Percentiles rank a stretch among this genome's conserved stretches.
phyloP scores from a whole-genome alignment of 2,797 vertebrate genomes.

The Pristis pectinata region DNA sequence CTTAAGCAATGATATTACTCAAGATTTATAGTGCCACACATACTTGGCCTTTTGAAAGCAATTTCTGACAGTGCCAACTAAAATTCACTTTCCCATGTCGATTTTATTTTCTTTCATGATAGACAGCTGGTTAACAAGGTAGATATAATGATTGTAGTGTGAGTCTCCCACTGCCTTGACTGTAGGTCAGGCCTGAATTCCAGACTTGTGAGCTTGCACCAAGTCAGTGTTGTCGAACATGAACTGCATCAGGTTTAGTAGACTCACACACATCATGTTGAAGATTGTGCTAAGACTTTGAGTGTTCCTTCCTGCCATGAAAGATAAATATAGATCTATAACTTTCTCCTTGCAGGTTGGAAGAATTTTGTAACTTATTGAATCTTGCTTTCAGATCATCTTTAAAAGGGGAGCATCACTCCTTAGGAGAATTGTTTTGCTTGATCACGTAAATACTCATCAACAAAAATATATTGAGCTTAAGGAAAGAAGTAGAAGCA shows the following conservation, averaged over 20 bases:
- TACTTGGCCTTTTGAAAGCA: background rate
- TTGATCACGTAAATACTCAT: background rate
- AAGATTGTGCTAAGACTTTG: background rate
- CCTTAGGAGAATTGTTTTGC: background rate
- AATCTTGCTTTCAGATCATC: background rate
- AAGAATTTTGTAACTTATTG: background rate
- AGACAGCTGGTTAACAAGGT: background rate
- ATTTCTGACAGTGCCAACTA: constrained; percentile 3
- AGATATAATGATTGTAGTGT: background rate
- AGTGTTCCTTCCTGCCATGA: background rate
- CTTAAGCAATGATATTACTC: background rate
- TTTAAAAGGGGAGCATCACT: background rate
- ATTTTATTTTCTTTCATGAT: background rate
- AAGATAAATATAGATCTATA: background rate
- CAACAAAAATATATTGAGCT: background rate
- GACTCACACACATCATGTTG: background rate
- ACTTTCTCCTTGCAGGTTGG: background rate
- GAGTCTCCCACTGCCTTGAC: background rate
- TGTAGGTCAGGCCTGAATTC: constrained; percentile 1
- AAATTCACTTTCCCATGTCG: background rate
- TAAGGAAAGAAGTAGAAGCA: too few relatives aligned
- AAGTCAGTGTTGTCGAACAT: background rate
- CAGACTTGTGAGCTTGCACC: background rate
- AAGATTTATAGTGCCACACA: background rate
- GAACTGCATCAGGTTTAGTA: background rate